phyloP scores from a whole-genome alignment of 2,113 vertebrate species.

The Rostratula benghalensis region DNA sequence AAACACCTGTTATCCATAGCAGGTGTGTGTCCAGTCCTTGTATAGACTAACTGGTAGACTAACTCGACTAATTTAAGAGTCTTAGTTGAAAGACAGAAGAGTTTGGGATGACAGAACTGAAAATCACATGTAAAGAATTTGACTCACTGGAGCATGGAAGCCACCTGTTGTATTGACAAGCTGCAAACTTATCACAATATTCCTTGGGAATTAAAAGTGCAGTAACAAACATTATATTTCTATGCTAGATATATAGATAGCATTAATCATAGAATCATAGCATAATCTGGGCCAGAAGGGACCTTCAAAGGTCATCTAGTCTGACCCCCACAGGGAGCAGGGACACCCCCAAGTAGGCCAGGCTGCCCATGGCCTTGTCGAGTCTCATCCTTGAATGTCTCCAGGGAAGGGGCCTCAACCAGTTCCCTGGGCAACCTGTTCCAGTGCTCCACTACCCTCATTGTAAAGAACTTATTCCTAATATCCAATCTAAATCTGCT shows the following conservation, averaged over 20 bases:
- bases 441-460: too few species aligned
- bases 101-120: not conserved
- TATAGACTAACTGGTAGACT: not conserved
- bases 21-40: not conserved
- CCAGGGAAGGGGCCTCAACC: too few species aligned
- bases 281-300: too few species aligned
- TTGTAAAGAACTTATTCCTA: too few species aligned
- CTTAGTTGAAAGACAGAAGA: not conserved
- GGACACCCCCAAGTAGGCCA: too few species aligned
- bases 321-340: too few species aligned
- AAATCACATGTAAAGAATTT: not conserved
- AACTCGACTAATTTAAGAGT: not conserved
- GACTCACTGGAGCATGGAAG: not conserved
- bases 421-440: too few species aligned
- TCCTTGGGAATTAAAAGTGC: not conserved
- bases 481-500: too few species aligned
- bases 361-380: too few species aligned
- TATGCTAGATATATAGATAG: not conserved
- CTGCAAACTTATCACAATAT: not conserved
- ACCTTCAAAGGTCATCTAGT: too few species aligned
- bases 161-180: not conserved
- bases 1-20: not conserved
- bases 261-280: not conserved
- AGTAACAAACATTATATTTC: not conserved
- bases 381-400: too few species aligned